Percentiles rank a stretch among this genome's conserved stretches.
Evolutionary conservation across 2,888 invertebrate species (phyloP).

Genomic region (Harpalus rufipes): DNA sequence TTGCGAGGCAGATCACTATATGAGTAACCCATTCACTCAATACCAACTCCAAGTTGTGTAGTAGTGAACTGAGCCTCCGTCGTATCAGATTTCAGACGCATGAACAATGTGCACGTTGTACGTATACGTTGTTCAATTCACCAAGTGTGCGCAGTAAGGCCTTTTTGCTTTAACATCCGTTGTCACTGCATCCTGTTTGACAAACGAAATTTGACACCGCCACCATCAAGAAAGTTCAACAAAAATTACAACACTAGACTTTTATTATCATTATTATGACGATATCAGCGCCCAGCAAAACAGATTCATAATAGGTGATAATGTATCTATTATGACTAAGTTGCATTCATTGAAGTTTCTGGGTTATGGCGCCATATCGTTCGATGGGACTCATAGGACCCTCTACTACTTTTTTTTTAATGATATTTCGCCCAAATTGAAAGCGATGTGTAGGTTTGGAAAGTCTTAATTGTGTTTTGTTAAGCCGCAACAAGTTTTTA

Average conservation of each 20-base stretch:
- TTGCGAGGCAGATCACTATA: neutral
- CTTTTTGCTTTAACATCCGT: constrained; percentile 65
- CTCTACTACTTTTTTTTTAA: too few species aligned
- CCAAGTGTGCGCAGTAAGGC: constrained; percentile 59
- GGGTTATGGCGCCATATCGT: too few species aligned
- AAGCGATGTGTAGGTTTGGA: too few species aligned
- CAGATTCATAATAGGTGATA: too few species aligned
- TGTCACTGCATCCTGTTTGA: constrained; percentile 62
- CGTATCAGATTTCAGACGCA: constrained; percentile 46
- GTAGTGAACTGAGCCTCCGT: neutral
- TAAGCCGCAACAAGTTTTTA: too few species aligned
- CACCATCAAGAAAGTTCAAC: neutral
- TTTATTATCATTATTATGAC: neutral
- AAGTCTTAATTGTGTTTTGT: too few species aligned
- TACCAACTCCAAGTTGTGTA: neutral
- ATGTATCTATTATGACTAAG: too few species aligned
- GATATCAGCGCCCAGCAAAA: neutral
- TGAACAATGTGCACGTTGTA: constrained; percentile 45
- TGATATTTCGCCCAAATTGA: too few species aligned
- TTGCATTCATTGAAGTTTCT: too few species aligned
- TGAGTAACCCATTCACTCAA: neutral
- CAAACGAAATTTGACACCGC: constrained; percentile 50
- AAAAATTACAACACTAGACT: neutral
- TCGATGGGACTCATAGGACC: too few species aligned
- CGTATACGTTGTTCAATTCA: constrained; percentile 43